Evolutionary conservation across 1,140 invertebrate species (phyloP), one percentile per base, ranked within the genome.

Genomic region (Drosophila repleta): DNA sequence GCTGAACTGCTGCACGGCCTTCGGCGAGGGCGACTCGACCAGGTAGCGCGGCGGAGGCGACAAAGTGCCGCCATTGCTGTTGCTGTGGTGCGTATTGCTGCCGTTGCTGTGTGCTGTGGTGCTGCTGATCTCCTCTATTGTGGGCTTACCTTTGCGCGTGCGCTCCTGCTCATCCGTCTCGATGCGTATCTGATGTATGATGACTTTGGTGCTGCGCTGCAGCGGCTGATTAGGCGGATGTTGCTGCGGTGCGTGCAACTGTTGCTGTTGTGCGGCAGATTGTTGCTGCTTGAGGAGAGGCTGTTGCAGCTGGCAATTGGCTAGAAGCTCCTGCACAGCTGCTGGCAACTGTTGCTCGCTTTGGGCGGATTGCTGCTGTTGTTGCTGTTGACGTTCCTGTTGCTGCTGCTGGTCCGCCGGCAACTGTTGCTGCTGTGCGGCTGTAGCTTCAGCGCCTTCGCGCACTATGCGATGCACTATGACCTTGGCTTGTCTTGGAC

Each of bases 381-480:
- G 51, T 13, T 62, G 21, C 7, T 20, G 29, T 1, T 20, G 18
- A 0, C 18, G 26, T 4, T 53, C 3, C 6, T 51, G 32, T 13
- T 51, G 32, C 13, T 60, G 41, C 46, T 51, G 3, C n/a, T 52
- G 20, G 4, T 45, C 26, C 7, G 8, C 1, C 17, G 55, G 39
- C 39, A 41, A 13, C 39, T 13, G 10, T 37, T 55, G 43, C 10
- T 64, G n/a, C 24, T 26, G 49, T 15, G 26, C n/a, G 1, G 60
- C 48, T 1, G 10, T 6, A 53, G 62, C 46, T 21, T 64, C 41
- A 1, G 37, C 48, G 26, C 49, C 46, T 13, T 82, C 78, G 13
- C 66, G 62, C 8, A 88, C 76, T 26, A 91, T 73, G 24, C 90
- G 74, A 60, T 91, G 90, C 45, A 91, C 89, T 65, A 91, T 91